Evolutionary conservation across 2,888 invertebrate genomes (phyloP).

Genomic region (Lepidochitona cinerea): DNA sequence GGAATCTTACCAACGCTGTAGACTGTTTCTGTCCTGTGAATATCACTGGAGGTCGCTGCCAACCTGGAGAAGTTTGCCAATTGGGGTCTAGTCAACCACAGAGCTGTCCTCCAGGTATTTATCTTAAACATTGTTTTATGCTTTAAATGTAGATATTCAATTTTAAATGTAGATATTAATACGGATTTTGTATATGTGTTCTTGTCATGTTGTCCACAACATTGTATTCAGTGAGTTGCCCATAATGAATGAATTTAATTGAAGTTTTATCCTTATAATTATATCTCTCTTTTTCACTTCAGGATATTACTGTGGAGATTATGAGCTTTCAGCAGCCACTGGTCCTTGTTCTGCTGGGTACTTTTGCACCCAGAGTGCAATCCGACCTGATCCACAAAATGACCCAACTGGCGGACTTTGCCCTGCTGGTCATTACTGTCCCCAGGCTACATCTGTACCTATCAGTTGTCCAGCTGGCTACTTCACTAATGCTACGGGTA

Average conservation of each 20-base stretch:
- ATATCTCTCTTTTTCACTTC: constrained; percentile 4
- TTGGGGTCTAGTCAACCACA: constrained; percentile 57
- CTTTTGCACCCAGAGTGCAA: constrained; percentile 58
- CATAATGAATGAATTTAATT: too few species aligned
- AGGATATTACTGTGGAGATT: constrained; percentile 59
- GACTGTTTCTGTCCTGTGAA: constrained; percentile 59
- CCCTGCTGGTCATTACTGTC: constrained; percentile 63
- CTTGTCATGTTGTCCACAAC: too few species aligned
- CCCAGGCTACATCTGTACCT: constrained; percentile 51
- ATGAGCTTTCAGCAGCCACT: constrained; percentile 52
- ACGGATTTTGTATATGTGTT: too few species aligned
- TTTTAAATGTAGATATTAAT: too few species aligned
- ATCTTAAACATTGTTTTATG: too few species aligned
- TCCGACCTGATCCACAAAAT: constrained; percentile 50
- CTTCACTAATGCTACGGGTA: constrained; percentile 61
- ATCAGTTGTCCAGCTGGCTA: constrained; percentile 57
- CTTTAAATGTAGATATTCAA: too few species aligned
- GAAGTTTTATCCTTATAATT: too few species aligned
- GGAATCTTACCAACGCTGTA: constrained; percentile 45
- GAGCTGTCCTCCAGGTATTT: constrained; percentile 57
- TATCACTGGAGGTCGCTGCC: constrained; percentile 63
- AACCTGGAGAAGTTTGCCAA: constrained; percentile 62
- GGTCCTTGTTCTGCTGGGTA: constrained; percentile 60
- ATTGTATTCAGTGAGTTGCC: too few species aligned
- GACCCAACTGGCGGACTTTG: constrained; percentile 63